These are phyloP conservation scores for Elaeidobius kamerunicus DNA, from an alignment of 2,888 invertebrate genomes.

Conservation along the genomic window DNA sequence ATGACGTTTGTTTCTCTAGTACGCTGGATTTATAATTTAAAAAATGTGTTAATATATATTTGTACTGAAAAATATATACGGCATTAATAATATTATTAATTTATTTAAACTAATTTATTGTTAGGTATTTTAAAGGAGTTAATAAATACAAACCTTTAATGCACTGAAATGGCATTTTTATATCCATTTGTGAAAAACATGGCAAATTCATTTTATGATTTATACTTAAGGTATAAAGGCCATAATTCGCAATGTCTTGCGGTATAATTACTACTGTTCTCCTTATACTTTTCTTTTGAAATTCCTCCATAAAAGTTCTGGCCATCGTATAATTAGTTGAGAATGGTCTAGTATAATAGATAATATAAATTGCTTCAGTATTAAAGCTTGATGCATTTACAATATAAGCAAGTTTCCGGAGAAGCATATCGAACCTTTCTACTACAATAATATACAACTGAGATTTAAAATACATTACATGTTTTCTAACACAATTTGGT, in stretches of 20 bases:
- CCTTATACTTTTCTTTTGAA: not conserved
- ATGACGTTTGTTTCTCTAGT: no score
- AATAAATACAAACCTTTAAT: no score
- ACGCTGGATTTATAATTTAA: no score
- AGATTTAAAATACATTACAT: conserved; percentile 12
- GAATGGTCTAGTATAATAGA: conserved; percentile 12
- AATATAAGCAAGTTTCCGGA: conserved; percentile 8
- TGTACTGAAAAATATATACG: no score
- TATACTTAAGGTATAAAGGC: conserved; percentile 5
- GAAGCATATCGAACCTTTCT: conserved; percentile 8
- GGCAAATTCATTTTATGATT: not conserved
- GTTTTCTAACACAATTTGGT: conserved; percentile 5
- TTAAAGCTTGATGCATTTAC: conserved; percentile 8
- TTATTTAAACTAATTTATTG: no score
- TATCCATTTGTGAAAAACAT: no score
- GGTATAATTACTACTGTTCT: conserved; percentile 15
- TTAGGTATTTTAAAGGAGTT: no score
- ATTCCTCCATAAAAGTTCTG: not conserved
- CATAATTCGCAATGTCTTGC: conserved; percentile 5
- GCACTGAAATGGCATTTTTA: no score
- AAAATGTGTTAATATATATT: no score
- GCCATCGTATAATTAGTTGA: not conserved
- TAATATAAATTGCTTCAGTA: conserved; percentile 17
- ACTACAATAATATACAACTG: conserved; percentile 21
- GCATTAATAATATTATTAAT: no score